A percentile compares a stretch with the other conserved stretches of the same genome.
Conservation (phyloP, 2,888 invertebrate genomes). For the Pseudococcus jackbeardsleyi region DNA sequence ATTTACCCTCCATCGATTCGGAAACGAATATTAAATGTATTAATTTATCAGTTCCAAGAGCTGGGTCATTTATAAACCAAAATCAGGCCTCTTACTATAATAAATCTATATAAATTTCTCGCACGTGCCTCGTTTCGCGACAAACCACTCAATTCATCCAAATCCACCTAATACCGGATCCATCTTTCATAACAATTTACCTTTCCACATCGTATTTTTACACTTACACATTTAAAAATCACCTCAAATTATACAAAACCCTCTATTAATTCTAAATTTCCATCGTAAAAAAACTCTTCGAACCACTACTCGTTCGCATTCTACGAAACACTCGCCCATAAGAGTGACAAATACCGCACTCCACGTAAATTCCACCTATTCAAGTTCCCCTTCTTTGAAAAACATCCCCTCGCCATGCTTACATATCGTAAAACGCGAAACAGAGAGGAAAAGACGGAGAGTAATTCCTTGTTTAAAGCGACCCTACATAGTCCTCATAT, state of each 20-base stretch:
- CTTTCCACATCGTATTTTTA: neutral
- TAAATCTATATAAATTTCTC: neutral
- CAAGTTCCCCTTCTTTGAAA: conserved; percentile 56
- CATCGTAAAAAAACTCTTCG: neutral
- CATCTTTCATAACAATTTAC: neutral
- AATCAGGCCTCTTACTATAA: neutral
- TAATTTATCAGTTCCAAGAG: neutral
- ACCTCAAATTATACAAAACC: too few species aligned
- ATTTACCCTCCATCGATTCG: conserved; percentile 11
- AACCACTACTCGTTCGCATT: conserved; percentile 52
- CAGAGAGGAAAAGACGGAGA: conserved; percentile 1
- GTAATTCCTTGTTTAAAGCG: conserved; percentile 59
- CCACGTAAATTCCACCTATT: conserved; percentile 61
- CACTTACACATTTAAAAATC: too few species aligned
- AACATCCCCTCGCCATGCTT: conserved; percentile 48
- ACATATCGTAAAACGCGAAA: neutral
- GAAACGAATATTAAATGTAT: conserved; percentile 26
- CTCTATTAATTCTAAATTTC: neutral
- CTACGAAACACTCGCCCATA: conserved; percentile 47
- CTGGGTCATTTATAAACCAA: neutral
- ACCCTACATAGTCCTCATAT: conserved; percentile 27
- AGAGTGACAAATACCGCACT: conserved; percentile 61
- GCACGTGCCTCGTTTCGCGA: neutral
- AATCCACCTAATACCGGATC: neutral
- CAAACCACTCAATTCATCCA: neutral